Base-by-base conservation (phyloP, 2,113 vertebrate genomes). In the Clinocottus analis region DNA sequence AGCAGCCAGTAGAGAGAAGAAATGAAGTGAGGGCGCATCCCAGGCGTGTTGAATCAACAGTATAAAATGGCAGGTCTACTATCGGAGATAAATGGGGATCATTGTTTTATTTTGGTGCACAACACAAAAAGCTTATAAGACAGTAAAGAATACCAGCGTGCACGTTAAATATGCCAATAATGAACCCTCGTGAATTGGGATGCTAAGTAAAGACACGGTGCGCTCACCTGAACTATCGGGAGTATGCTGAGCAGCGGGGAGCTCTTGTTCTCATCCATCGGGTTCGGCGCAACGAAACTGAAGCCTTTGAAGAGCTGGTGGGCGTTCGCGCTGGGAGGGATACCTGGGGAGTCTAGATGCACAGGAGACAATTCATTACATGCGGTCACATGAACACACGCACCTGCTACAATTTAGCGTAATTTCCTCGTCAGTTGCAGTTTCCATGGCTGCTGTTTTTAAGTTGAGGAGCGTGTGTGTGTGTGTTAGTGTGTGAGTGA, bases 281-380 rank as follows among this genome's bases (percentile, higher is more conserved):
- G 91, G 75, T 95, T 94, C 4, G 97, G 95, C 47, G 98, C 97
- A 80, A 99, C 97, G 92, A 99, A 99, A 88, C 98, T 99, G 93
- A 99, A 99, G 84, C 98, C 98, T 96, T 98, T 99, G 93, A 99
- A 99, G 85, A 99, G 97, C 76, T 99, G 98, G 93, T 99, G 97
- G 70, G 97, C 97, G 0, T 99, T 99, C 12, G 98, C 98, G 79
- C 98, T 99, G 43, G 98, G 97, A 14, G 98, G 98, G 73, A 99
- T 97, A 82, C 98, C 98, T 83, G 98, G 98, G 87, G 98, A 99
- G 94, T 99, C 98, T 99, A 85, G 82, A 81, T 5, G 89, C 39
- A 80, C 78, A 85, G 55, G 43, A 83, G 14, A 79, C 29, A 72
- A 79, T 67, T 72, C 31, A 85, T 37, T 23, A 79, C 21, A 64